phyloP scores from a whole-genome alignment of 2,888 invertebrate genomes.

The Trissolcus japonicus region DNA sequence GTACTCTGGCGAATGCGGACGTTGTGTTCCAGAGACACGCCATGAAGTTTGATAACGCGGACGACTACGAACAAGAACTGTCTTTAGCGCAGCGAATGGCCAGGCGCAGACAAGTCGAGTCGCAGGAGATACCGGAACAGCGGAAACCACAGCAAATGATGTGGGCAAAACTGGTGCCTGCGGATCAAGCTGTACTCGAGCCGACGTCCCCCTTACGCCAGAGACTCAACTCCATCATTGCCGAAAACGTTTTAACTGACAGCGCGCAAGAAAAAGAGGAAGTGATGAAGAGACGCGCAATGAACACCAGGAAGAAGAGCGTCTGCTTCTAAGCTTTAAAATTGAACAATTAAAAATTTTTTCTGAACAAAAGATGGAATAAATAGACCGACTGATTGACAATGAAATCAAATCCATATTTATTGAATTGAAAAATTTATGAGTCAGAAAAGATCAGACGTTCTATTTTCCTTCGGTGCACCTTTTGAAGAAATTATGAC shows the following conservation, averaged over 20 bases:
- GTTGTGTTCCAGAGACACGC: constrained; percentile 70
- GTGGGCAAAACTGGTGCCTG: constrained; percentile 65
- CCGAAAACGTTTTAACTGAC: constrained; percentile 60
- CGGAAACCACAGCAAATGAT: constrained; percentile 60
- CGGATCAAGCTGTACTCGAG: constrained; percentile 58
- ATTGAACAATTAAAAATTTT: not conserved
- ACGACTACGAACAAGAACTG: constrained; percentile 57
- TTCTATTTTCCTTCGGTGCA: too few species aligned
- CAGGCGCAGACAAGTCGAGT: constrained; percentile 62
- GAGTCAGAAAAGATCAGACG: too few species aligned
- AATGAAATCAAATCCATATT: too few species aligned
- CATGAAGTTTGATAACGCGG: constrained; percentile 70
- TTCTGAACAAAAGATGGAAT: not conserved
- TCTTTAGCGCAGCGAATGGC: constrained; percentile 64
- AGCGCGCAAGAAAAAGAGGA: constrained; percentile 49
- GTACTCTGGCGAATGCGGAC: constrained; percentile 69
- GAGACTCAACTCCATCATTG: constrained; percentile 64
- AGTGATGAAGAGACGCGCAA: constrained; percentile 63
- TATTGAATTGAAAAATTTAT: not conserved
- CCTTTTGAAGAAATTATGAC: not conserved
- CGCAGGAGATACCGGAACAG: constrained; percentile 60
- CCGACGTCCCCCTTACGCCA: constrained; percentile 51
- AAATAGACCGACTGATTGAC: too few species aligned
- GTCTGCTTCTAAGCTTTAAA: constrained; percentile 66
- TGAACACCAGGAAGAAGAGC: constrained; percentile 70